Conservation (phyloP, 2,797 vertebrate genomes). For the Gymnopithys bicolor region DNA sequence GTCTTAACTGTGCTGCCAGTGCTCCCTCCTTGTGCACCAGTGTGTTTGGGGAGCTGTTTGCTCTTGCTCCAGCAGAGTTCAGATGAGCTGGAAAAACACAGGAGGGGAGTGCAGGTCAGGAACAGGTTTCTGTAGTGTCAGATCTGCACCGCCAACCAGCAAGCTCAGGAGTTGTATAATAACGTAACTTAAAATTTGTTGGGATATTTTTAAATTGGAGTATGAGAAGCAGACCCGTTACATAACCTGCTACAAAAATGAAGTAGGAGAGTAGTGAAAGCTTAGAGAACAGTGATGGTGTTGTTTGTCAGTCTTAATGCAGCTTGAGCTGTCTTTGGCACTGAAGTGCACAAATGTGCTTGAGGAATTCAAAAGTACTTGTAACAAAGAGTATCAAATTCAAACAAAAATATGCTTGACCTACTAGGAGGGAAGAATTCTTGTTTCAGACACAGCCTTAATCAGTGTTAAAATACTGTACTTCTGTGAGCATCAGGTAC, state of each 20-base stretch:
- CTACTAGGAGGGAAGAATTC: neutral
- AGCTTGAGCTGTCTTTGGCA: neutral
- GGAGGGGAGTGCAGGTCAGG: neutral
- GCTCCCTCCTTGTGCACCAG: neutral
- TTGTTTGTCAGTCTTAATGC: neutral
- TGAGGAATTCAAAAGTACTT: neutral
- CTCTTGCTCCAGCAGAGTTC: neutral
- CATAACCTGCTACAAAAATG: neutral
- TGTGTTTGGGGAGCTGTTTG: neutral
- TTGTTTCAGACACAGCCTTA: neutral
- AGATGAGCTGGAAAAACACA: neutral
- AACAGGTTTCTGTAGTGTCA: neutral
- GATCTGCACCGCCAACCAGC: neutral
- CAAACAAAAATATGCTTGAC: neutral
- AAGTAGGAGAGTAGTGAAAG: neutral
- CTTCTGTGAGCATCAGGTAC: neutral
- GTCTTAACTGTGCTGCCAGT: neutral
- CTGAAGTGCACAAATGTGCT: neutral
- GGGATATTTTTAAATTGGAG: neutral
- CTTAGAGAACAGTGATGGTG: neutral
- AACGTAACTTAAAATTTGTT: fast-evolving
- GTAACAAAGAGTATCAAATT: neutral
- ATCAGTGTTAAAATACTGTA: neutral
- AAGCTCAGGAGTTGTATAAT: neutral
- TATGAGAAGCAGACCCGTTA: neutral